These are phyloP conservation scores for Ferdinandea cuprea DNA, from an alignment of 2,888 invertebrate genomes.

Conservation along the genomic window DNA sequence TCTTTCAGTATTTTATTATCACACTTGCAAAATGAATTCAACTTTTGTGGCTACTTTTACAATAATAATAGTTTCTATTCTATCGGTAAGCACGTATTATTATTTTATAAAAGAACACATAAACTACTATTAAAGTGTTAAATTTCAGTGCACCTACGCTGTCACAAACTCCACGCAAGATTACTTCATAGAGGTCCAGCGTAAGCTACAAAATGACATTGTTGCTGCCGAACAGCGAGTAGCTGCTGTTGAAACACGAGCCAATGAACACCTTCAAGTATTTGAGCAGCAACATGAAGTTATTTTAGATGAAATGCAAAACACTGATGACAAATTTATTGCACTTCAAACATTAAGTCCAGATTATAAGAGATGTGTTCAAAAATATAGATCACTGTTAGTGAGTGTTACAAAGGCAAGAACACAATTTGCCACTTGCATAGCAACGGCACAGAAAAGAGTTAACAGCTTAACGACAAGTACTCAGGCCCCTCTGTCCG, in stretches of 20 bases:
- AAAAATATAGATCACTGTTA: conserved; percentile 14
- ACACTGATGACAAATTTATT: conserved; percentile 6
- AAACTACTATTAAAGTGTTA: neutral
- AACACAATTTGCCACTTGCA: neutral
- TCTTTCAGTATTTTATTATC: neutral
- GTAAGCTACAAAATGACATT: conserved; percentile 8
- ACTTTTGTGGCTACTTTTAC: neutral
- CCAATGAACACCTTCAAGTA: conserved; percentile 6
- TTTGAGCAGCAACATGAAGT: conserved; percentile 12
- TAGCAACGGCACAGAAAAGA: neutral
- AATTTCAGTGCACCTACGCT: conserved; percentile 6
- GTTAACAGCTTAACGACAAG: neutral
- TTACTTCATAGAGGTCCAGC: neutral
- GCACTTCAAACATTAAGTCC: conserved; percentile 9
- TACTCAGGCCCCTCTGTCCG: neutral
- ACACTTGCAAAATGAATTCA: neutral
- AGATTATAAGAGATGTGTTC: conserved; percentile 29
- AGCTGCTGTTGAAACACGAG: neutral
- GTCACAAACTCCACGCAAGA: conserved; percentile 11
- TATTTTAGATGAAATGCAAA: conserved; percentile 18
- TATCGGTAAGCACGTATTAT: neutral
- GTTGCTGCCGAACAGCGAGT: neutral
- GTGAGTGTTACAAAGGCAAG: neutral
- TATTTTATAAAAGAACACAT: neutral
- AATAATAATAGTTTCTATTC: neutral